A percentile compares a stretch with the other conserved stretches of the same genome.
phyloP scores from a whole-genome alignment of 1,140 invertebrate species.

The Diplogasteroides magnus region DNA sequence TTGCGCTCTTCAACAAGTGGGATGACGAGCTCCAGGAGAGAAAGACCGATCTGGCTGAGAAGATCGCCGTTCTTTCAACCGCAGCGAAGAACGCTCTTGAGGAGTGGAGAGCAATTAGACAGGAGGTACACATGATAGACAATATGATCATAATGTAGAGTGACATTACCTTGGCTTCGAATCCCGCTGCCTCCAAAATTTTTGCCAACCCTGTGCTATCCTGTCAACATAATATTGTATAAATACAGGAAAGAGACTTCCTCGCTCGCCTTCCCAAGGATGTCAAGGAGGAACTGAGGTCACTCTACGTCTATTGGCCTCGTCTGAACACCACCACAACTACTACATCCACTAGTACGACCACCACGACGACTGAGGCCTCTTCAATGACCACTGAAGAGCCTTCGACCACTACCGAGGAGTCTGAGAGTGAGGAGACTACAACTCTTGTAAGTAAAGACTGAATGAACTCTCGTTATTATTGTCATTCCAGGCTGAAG shows the following conservation, averaged over 20 bases:
- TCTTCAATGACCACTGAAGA: constrained; percentile 18
- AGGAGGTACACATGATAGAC: constrained; percentile 31
- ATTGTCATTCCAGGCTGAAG: neutral
- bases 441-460: neutral
- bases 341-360: constrained; percentile 15
- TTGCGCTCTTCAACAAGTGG: constrained; percentile 50
- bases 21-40: constrained; percentile 43
- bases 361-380: constrained; percentile 16
- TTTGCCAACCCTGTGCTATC: too few relatives aligned
- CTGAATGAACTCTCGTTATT: neutral
- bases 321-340: constrained; percentile 6
- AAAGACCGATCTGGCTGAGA: constrained; percentile 36
- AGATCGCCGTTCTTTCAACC: constrained; percentile 35
- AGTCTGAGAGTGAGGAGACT: neutral
- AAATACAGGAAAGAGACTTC: constrained; percentile 39
- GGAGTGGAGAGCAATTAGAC: constrained; percentile 43
- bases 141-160: too few relatives aligned
- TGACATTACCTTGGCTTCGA: too few relatives aligned
- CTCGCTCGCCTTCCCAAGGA: constrained; percentile 43
- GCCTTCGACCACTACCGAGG: constrained; percentile 14
- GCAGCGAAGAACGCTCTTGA: constrained; percentile 46
- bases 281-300: constrained; percentile 43
- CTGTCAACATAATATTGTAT: neutral
- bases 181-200: too few relatives aligned
- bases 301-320: constrained; percentile 38